Evolutionary conservation across 2,888 invertebrate genomes (phyloP).

Genomic region (Drosophila meridionalis): DNA sequence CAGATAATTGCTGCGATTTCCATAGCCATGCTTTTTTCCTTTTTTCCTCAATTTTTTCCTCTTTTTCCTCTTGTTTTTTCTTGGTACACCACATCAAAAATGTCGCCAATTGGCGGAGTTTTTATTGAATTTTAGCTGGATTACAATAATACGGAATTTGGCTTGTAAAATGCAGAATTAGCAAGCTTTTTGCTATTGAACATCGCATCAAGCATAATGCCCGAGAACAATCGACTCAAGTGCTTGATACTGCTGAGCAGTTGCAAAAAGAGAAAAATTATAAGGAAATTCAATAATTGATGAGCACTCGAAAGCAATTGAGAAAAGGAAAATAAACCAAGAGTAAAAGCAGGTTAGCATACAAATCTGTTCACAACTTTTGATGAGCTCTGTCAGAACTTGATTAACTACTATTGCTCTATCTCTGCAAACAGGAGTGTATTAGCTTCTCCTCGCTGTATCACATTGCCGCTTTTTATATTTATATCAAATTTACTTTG

Average conservation of each 20-base stretch:
- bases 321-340: not conserved
- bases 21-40: conserved; percentile 47
- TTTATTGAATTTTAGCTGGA: conserved; percentile 65
- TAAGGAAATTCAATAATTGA: conserved; percentile 9
- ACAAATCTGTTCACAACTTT: not conserved
- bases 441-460: not conserved
- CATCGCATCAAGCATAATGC: conserved; percentile 44
- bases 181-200: conserved; percentile 36
- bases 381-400: not conserved
- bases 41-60: not conserved
- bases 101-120: conserved; percentile 44
- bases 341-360: not conserved
- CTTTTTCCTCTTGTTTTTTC: conserved; percentile 24
- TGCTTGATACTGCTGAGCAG: conserved; percentile 25
- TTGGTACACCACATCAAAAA: conserved; percentile 16
- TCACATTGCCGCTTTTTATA: not conserved
- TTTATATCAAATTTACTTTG: conserved; percentile 32
- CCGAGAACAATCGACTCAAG: conserved; percentile 40
- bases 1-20: conserved; percentile 75
- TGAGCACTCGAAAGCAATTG: not conserved
- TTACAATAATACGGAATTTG: conserved; percentile 60
- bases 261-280: conserved; percentile 13
- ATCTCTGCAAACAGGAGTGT: not conserved
- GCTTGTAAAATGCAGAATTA: conserved; percentile 55
- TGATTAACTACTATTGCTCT: conserved; percentile 1